These are phyloP conservation scores for Leptopterna dolabrata DNA, from an alignment of 2,888 invertebrate genomes.

Conservation along the genomic window DNA sequence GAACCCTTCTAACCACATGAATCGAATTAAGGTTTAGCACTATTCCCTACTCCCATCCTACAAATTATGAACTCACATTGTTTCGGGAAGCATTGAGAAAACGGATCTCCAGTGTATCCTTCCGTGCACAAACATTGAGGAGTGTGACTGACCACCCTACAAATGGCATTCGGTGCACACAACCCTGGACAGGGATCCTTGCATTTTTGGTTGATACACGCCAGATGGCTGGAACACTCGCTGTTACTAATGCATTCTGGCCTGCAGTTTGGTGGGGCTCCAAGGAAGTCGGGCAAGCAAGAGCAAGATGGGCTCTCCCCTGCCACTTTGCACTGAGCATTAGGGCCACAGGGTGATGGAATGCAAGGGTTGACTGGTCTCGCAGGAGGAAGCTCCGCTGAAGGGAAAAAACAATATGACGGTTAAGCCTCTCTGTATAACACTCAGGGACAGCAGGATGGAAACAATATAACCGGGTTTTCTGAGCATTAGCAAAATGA, in stretches of 20 bases:
- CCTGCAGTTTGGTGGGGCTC: constrained; percentile 77
- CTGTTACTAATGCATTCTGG: constrained; percentile 80
- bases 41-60: no score
- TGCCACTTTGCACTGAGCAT: constrained; percentile 80
- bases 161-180: constrained; percentile 79
- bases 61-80: constrained; percentile 61
- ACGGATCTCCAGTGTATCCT: constrained; percentile 72
- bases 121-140: constrained; percentile 72
- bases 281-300: constrained; percentile 75
- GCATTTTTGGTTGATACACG: constrained; percentile 78
- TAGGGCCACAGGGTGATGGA: constrained; percentile 85
- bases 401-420: neutral
- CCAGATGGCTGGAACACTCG: constrained; percentile 76
- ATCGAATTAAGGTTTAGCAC: no score
- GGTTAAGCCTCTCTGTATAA: neutral
- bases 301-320: constrained; percentile 80
- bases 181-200: constrained; percentile 79
- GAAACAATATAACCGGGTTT: neutral
- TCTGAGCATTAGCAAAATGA: neutral
- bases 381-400: constrained; percentile 51
- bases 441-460: neutral
- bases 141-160: constrained; percentile 78
- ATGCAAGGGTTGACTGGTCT: constrained; percentile 61
- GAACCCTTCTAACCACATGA: no score
- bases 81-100: constrained; percentile 67